Evolutionary conservation across 2,797 vertebrate species (phyloP).

Genomic region (Tenualosa ilisha): DNA sequence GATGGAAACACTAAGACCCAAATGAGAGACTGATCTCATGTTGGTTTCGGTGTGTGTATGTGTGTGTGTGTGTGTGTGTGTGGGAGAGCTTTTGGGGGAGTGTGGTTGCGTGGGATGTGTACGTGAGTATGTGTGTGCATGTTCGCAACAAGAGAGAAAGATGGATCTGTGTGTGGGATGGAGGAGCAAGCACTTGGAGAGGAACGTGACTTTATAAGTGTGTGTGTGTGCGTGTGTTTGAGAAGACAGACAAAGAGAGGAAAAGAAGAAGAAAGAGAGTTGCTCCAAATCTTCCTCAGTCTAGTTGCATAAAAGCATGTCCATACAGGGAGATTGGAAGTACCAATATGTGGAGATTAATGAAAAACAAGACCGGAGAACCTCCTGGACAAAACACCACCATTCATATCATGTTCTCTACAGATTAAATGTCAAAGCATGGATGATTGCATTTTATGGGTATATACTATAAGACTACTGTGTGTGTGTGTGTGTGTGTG

Average conservation of each 20-base stretch:
- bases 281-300: not conserved
- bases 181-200: not conserved
- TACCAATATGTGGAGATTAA: not conserved
- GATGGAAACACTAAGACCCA: not conserved
- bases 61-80: not conserved
- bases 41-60: not conserved
- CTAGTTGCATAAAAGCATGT: not conserved
- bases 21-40: not conserved
- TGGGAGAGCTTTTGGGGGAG: constrained; percentile 5
- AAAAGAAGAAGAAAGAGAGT: not conserved
- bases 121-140: not conserved
- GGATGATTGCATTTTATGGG: not conserved
- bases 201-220: not conserved
- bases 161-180: constrained; percentile 14
- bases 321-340: not conserved
- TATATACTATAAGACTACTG: not conserved
- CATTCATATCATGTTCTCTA: not conserved
- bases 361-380: not conserved
- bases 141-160: not conserved
- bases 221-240: not conserved
- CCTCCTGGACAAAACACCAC: not conserved
- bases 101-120: constrained; percentile 23
- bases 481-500: not conserved
- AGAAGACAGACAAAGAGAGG: not conserved
- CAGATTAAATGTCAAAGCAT: not conserved